Base-by-base conservation (phyloP, 2,888 invertebrate genomes). In the Xestobium rufovillosum region DNA sequence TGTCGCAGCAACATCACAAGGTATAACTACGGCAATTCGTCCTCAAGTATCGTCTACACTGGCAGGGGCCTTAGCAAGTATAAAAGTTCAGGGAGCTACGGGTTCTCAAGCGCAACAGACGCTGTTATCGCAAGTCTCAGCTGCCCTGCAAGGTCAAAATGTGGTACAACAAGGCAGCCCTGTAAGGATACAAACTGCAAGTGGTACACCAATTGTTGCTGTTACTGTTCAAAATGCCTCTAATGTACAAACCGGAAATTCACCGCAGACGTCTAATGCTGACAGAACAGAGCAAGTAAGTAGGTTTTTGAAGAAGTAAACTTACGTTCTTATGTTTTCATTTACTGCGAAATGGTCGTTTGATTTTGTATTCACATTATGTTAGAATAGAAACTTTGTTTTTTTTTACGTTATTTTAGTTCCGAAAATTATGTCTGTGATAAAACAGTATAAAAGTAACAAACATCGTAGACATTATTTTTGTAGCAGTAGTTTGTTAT, bases 111-210 rank as follows among this genome's bases (percentile, higher is more conserved):
- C 69, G 26, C 73, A 73, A 42, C 71, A 71, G 44, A 70, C 73
- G 2, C 51, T 75, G 4, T 60, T 75, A 29, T 72, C 70, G 12
- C 73, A 75, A 51, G 68, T 70, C 31, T 69, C 73, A 11, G 71
- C 71, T 48, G 73, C 63, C 41, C 71, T 67, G 49, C 71, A 44
- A 60, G 72, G 66, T 54, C 74, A 68, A 61, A 57, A 58, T 41
- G 58, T 63, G 12, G 61, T 65, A 17, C 60, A 73, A 2, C 73
- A 74, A 48, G 70, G 66, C 44, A 76, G 74, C 55, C 79, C 76
- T 39, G 76, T 78, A 14, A 70, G 74, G 33, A 66, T 76, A 43
- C 73, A 78, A 57, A 68, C 75, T 13, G 68, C 70, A 36, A 52
- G 65, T 33, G 59, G 68, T 23, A 67, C 71, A 4, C 73, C 73